These are phyloP conservation scores for Sinhomidia bicolor DNA, from an alignment of 2,888 invertebrate species.

Conservation along the genomic window DNA sequence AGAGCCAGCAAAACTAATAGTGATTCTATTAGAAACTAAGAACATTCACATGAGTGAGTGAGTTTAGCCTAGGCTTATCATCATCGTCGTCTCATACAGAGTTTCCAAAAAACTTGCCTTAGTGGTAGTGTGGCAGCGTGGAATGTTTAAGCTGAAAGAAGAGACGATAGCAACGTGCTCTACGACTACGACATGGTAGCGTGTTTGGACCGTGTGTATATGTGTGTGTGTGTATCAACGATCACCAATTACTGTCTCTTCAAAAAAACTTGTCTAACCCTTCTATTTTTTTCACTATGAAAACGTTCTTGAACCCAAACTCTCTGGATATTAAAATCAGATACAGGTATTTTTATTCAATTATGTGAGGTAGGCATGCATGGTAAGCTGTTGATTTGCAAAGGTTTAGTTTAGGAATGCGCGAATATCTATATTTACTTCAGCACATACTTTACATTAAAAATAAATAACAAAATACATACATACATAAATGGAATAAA, in stretches of 20 bases:
- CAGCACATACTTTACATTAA: too few relatives aligned
- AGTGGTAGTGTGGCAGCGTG: slow-evolving; percentile 9
- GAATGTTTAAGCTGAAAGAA: slow-evolving; percentile 13
- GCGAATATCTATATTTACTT: too few relatives aligned
- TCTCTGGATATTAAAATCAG: slow-evolving; percentile 52
- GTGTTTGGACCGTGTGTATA: neutral
- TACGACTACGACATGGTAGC: slow-evolving; percentile 25
- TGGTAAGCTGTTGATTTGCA: neutral
- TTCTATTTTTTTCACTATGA: slow-evolving; percentile 44
- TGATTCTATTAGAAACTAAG: neutral
- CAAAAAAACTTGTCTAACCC: slow-evolving; percentile 42
- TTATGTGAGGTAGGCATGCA: neutral
- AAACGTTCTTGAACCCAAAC: slow-evolving; percentile 64
- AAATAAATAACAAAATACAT: too few relatives aligned
- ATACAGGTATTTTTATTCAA: neutral
- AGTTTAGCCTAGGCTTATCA: slow-evolving; percentile 23
- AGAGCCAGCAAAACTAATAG: slow-evolving; percentile 17
- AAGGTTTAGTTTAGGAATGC: too few relatives aligned
- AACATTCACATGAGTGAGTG: neutral
- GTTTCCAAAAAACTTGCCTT: slow-evolving; percentile 57
- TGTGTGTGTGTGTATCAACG: too few relatives aligned
- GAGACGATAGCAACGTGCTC: slow-evolving; percentile 42
- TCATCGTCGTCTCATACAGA: neutral
- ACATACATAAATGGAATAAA: too few relatives aligned
- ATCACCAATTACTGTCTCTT: neutral